Conservation (phyloP, 2,797 vertebrate species). For the Melanotaenia parkinsoni region DNA sequence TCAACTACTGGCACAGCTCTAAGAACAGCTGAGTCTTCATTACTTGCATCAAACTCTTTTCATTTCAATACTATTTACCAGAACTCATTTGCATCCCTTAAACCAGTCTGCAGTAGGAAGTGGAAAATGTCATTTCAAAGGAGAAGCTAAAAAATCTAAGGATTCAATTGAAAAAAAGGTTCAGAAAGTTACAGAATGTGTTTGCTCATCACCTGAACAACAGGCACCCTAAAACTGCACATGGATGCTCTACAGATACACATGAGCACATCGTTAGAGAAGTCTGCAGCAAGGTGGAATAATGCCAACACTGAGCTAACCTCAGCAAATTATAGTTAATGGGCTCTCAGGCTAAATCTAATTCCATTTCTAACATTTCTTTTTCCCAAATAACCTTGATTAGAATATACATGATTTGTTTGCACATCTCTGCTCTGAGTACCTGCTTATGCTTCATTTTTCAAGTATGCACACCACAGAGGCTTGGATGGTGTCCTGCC, state of each 20-base stretch:
- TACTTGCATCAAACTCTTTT: neutral
- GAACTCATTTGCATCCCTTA: neutral
- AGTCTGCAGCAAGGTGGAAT: constrained; percentile 13
- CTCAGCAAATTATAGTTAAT: constrained; percentile 37
- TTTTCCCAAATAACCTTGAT: constrained; percentile 54
- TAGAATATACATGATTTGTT: constrained; percentile 54
- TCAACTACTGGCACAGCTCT: neutral
- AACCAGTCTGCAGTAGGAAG: neutral
- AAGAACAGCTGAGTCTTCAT: neutral
- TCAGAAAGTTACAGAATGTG: neutral
- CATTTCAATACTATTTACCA: neutral
- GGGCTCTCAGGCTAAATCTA: constrained; percentile 37
- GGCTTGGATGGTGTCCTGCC: constrained; percentile 26
- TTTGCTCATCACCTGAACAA: neutral
- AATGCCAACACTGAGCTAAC: constrained; percentile 27
- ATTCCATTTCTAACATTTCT: constrained; percentile 39
- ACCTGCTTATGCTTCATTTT: constrained; percentile 46
- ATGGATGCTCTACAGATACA: constrained; percentile 8
- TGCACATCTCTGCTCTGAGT: constrained; percentile 41
- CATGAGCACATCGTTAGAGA: constrained; percentile 25
- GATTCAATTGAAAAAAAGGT: neutral
- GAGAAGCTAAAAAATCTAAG: neutral
- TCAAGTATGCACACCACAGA: constrained; percentile 35
- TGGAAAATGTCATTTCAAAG: neutral
- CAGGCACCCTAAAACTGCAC: constrained; percentile 12